These are phyloP conservation scores for Drosophila burlai DNA, from an alignment of 1,140 invertebrate species.

Conservation along the genomic window DNA sequence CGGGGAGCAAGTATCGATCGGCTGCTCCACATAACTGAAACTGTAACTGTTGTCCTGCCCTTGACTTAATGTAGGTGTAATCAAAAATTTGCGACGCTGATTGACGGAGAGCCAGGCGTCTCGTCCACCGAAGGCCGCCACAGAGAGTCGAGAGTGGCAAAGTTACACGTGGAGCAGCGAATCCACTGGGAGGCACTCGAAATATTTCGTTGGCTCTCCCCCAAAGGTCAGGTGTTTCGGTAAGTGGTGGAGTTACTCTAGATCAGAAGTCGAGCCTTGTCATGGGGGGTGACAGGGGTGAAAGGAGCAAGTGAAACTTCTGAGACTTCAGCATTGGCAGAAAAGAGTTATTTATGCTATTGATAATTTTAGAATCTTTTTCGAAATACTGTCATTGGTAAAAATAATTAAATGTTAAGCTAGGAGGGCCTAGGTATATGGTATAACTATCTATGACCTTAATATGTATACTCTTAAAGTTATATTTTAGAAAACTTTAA, in stretches of 20 bases:
- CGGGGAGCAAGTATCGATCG: conserved; percentile 68
- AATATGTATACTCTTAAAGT: not conserved
- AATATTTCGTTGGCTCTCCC: conserved; percentile 29
- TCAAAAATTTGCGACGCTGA: conserved; percentile 82
- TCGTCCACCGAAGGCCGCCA: conserved; percentile 14
- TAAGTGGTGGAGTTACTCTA: not conserved
- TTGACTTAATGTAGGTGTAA: conserved; percentile 81
- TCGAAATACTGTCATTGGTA: not conserved
- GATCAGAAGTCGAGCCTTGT: not conserved
- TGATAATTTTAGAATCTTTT: not conserved
- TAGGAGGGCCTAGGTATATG: not conserved
- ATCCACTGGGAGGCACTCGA: conserved; percentile 16
- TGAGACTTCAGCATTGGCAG: not conserved
- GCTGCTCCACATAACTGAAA: conserved; percentile 69
- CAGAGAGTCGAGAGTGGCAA: conserved; percentile 21
- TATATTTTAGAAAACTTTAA: not conserved
- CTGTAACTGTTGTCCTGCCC: conserved; percentile 71
- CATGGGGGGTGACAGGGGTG: not conserved
- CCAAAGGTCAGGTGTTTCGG: not conserved
- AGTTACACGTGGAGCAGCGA: conserved; percentile 22
- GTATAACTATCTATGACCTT: not conserved
- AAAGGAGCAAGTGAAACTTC: not conserved
- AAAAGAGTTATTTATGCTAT: not conserved
- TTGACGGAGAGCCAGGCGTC: conserved; percentile 66
- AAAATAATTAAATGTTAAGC: not conserved